These are phyloP conservation scores for Formica exsecta DNA, from an alignment of 1,140 invertebrate species.

Conservation along the genomic window DNA sequence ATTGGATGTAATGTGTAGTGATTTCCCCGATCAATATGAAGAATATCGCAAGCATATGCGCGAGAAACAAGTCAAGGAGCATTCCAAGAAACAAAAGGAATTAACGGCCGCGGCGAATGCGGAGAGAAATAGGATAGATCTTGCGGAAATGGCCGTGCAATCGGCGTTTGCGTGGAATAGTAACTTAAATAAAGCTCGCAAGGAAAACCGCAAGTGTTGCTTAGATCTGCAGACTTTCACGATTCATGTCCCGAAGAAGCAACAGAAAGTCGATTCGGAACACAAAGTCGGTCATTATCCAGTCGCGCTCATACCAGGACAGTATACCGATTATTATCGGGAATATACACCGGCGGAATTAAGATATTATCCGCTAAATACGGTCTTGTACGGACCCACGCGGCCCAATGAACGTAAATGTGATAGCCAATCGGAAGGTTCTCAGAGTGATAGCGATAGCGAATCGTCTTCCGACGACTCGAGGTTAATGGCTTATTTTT, in stretches of 20 bases:
- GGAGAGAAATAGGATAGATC: conserved; percentile 89
- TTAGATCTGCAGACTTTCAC: conserved; percentile 93
- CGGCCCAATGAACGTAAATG: conserved; percentile 87
- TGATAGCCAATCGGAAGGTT: conserved; percentile 87
- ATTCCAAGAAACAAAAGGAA: conserved; percentile 90
- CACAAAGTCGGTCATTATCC: conserved; percentile 93
- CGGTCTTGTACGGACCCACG: conserved; percentile 93
- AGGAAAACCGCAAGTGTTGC: conserved; percentile 90
- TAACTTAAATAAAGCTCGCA: conserved; percentile 92
- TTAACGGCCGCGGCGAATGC: conserved; percentile 86
- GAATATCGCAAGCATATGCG: conserved; percentile 95
- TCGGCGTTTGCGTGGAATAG: conserved; percentile 96
- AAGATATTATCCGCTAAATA: conserved; percentile 96
- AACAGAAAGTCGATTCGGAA: conserved; percentile 85
- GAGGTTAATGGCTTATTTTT: conserved; percentile 81
- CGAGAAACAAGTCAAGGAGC: conserved; percentile 92
- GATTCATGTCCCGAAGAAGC: conserved; percentile 90
- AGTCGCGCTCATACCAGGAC: conserved; percentile 96
- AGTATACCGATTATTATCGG: conserved; percentile 95
- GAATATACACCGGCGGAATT: conserved; percentile 88
- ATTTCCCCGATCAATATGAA: conserved; percentile 98
- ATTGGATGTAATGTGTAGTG: conserved; percentile 96
- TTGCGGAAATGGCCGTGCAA: conserved; percentile 94
- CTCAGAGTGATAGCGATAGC: conserved; percentile 87
- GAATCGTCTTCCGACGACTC: conserved; percentile 88